phyloP scores from a whole-genome alignment of 53 echinoderm and acorn worm genomes.

The Crossaster papposus region DNA sequence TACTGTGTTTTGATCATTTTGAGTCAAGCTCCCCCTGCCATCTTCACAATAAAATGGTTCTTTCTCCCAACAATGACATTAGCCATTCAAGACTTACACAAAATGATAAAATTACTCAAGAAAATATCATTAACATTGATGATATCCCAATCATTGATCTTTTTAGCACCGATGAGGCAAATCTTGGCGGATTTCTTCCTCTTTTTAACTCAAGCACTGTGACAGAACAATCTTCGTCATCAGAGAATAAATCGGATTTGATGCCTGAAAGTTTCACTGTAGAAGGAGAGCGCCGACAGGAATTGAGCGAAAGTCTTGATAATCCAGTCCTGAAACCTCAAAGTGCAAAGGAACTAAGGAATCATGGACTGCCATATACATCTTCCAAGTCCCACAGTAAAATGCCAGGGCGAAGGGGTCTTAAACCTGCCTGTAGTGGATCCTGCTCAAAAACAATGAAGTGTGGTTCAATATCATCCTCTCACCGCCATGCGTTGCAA shows the following conservation, averaged over 20 bases:
- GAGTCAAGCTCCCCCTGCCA: neutral
- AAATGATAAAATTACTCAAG: neutral
- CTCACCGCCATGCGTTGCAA: neutral
- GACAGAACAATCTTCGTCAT: too few species aligned
- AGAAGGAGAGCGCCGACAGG: neutral
- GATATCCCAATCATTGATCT: neutral
- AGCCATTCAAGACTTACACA: neutral
- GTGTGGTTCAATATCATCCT: neutral
- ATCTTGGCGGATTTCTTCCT: too few species aligned
- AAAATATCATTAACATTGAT: neutral
- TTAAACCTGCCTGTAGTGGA: neutral
- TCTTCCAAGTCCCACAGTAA: neutral
- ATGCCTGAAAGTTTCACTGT: neutral
- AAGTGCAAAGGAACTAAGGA: neutral
- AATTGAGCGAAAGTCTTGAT: neutral
- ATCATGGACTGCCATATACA: neutral
- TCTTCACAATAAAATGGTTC: neutral
- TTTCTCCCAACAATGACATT: neutral
- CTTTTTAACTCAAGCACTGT: too few species aligned
- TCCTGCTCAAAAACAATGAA: neutral
- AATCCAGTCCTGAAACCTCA: neutral
- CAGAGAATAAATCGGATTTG: neutral
- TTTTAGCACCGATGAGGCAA: neutral
- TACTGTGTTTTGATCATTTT: neutral
- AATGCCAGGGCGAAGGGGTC: neutral